Evolutionary conservation across 2,113 vertebrate species (phyloP).

Genomic region (Fregetta grallaria): DNA sequence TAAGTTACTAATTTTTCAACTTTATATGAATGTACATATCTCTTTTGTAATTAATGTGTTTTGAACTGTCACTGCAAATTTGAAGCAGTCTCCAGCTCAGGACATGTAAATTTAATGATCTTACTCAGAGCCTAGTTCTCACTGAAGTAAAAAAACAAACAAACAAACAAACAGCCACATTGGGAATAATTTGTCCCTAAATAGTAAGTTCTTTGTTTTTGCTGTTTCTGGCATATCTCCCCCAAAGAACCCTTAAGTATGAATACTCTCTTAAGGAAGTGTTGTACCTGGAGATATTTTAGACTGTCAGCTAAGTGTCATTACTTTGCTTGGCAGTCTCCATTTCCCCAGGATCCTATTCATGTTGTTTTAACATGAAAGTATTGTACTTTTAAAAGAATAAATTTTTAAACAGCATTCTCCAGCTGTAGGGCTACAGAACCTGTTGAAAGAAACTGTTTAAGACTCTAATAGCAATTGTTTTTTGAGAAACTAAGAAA

Average conservation of each 20-base stretch:
- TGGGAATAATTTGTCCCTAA: neutral
- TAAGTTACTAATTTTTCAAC: neutral
- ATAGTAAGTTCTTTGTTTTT: neutral
- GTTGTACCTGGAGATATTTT: neutral
- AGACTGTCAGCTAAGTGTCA: neutral
- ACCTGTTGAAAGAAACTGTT: neutral
- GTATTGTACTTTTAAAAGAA: neutral
- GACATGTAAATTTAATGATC: neutral
- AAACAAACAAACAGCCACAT: neutral
- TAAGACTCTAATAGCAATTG: neutral
- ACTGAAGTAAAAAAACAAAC: neutral
- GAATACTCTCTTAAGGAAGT: neutral
- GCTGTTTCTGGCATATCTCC: neutral
- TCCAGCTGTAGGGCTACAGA: neutral
- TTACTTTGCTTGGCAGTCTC: neutral
- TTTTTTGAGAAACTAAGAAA: neutral
- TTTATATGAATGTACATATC: slow-evolving; percentile 47
- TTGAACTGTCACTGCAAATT: slow-evolving; percentile 4
- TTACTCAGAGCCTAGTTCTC: neutral
- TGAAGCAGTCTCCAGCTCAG: slow-evolving; percentile 22
- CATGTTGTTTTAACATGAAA: slow-evolving; percentile 5
- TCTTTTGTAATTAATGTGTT: slow-evolving; percentile 50
- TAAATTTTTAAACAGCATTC: neutral
- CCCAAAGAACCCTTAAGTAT: neutral
- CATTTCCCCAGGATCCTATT: neutral